Percentiles rank a stretch among this genome's conserved stretches.
Evolutionary conservation across 2,113 vertebrate species (phyloP).

Genomic region (Mustelus asterias): DNA sequence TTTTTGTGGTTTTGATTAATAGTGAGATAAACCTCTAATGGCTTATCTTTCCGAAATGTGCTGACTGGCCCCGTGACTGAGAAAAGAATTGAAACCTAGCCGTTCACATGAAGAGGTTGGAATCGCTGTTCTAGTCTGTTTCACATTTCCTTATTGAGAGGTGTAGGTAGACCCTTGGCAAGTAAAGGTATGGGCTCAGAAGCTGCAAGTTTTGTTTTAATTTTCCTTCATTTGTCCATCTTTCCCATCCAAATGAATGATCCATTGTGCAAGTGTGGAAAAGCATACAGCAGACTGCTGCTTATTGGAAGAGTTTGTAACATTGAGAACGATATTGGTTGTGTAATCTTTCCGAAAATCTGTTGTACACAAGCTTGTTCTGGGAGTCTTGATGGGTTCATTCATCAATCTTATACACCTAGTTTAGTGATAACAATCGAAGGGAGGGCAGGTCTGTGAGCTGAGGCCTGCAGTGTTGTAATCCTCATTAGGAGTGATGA

Average conservation of each 20-base stretch:
- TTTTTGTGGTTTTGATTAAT: too few relatives aligned
- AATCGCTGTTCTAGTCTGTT: neutral
- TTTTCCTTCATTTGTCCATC: neutral
- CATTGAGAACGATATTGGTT: neutral
- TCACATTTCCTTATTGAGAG: neutral
- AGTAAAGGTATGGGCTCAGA: neutral
- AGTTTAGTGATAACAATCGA: neutral
- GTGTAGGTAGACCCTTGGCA: neutral
- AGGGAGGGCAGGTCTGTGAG: neutral
- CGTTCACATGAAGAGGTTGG: too few relatives aligned
- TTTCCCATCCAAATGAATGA: neutral
- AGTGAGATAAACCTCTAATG: too few relatives aligned
- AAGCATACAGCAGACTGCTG: neutral
- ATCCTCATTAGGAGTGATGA: neutral
- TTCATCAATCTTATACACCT: neutral
- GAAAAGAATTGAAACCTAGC: too few relatives aligned
- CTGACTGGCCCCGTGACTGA: too few relatives aligned
- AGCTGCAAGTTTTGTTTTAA: neutral
- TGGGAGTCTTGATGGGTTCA: neutral
- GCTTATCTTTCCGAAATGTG: too few relatives aligned
- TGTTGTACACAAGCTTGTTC: neutral
- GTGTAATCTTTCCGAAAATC: neutral
- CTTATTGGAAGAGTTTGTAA: neutral
- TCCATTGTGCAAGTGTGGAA: neutral
- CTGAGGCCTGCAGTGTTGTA: neutral